Evolutionary conservation across 2,888 invertebrate genomes (phyloP).

Genomic region (Micropterix aruncella): DNA sequence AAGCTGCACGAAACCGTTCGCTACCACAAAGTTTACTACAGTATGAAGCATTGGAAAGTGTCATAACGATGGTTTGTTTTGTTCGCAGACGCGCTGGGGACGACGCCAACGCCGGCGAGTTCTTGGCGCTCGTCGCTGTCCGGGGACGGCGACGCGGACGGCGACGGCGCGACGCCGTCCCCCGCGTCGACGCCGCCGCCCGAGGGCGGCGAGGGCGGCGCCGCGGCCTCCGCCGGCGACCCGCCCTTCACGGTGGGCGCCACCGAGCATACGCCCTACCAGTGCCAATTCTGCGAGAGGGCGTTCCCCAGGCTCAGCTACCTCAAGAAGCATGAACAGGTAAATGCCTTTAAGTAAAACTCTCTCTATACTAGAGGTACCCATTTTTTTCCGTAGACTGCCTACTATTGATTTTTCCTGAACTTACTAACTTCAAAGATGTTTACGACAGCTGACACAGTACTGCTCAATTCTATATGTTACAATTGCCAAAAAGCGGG

Average conservation of each 20-base stretch:
- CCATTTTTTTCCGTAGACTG: too few species aligned
- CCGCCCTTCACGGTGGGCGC: constrained; percentile 51
- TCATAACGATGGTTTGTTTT: constrained; percentile 3
- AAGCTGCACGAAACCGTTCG: too few species aligned
- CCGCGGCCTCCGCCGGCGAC: constrained; percentile 46
- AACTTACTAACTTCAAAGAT: too few species aligned
- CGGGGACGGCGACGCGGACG: constrained; percentile 40
- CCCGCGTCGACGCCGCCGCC: constrained; percentile 52
- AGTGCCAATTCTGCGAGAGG: constrained; percentile 85
- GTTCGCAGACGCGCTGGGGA: constrained; percentile 45
- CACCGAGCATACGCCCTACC: constrained; percentile 68
- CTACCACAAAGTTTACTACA: constrained; percentile 23
- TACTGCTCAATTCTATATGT: too few species aligned
- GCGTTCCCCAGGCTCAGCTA: constrained; percentile 78
- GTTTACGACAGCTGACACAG: too few species aligned
- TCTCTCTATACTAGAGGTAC: too few species aligned
- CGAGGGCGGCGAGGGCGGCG: too few species aligned
- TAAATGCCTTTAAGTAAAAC: too few species aligned
- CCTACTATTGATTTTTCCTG: too few species aligned
- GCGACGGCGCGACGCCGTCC: constrained; percentile 42
- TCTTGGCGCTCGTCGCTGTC: constrained; percentile 54
- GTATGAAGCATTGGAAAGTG: constrained; percentile 22
- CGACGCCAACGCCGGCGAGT: constrained; percentile 36
- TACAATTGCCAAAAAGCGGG: too few species aligned
- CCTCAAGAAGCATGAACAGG: constrained; percentile 88